A percentile compares a stretch with the other conserved stretches of the same genome.
These are phyloP conservation scores for Globia sparganii DNA, from an alignment of 2,888 invertebrate genomes.

Conservation along the genomic window DNA sequence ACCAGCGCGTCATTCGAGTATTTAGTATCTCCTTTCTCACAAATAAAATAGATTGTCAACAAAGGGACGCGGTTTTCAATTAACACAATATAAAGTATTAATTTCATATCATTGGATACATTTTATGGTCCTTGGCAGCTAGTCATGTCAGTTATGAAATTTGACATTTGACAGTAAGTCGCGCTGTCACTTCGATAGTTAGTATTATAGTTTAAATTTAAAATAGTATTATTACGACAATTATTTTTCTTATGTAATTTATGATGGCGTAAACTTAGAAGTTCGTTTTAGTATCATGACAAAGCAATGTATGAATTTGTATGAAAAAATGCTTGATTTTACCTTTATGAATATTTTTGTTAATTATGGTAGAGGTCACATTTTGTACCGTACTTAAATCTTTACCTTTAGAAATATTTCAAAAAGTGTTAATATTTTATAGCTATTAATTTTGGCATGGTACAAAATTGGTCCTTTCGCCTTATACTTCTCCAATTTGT, in stretches of 20 bases:
- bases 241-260: constrained; percentile 80
- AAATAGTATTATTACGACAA: constrained; percentile 69
- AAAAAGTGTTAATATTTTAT: constrained; percentile 1
- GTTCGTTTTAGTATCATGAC: constrained; percentile 88
- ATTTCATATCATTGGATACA: constrained; percentile 64
- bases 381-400: constrained; percentile 46
- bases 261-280: constrained; percentile 89
- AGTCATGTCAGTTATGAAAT: constrained; percentile 85
- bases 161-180: constrained; percentile 73
- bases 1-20: constrained; percentile 38
- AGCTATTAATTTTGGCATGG: constrained; percentile 14
- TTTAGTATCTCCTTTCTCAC: constrained; percentile 54
- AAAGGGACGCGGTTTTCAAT: constrained; percentile 56
- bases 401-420: constrained; percentile 17
- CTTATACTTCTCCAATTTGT: constrained; percentile 63
- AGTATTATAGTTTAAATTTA: constrained; percentile 71
- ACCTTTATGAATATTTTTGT: constrained; percentile 79
- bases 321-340: constrained; percentile 81
- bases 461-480: constrained; percentile 61
- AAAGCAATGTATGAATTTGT: constrained; percentile 84
- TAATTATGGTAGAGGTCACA: constrained; percentile 70
- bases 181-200: constrained; percentile 76
- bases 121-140: constrained; percentile 81
- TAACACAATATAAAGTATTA: constrained; percentile 62
- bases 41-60: constrained; percentile 49